Percentiles rank a stretch among this genome's conserved stretches.
phyloP scores from a whole-genome alignment of 2,888 invertebrate species.

The Scotopteryx bipunctaria region DNA sequence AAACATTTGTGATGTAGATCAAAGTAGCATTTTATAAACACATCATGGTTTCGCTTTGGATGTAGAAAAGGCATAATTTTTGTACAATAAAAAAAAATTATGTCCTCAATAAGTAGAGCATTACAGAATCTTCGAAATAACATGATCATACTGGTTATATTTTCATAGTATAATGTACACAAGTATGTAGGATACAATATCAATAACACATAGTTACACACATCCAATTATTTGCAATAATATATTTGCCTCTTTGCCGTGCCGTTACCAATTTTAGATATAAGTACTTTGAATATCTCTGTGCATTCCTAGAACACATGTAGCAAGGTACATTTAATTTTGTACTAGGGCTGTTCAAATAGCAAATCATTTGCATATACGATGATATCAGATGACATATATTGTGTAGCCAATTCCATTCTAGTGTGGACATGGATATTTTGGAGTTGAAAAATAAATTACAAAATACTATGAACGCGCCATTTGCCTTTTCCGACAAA shows the following conservation, averaged over 20 bases:
- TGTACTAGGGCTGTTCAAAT: constrained; percentile 6
- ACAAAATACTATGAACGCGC: too few relatives aligned
- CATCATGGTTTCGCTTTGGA: too few relatives aligned
- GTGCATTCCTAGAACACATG: constrained; percentile 1
- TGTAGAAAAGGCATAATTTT: neutral
- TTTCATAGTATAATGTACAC: constrained; percentile 1
- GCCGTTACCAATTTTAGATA: constrained; percentile 7
- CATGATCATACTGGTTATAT: neutral
- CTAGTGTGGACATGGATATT: too few relatives aligned
- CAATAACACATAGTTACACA: constrained; percentile 4
- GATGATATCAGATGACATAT: neutral
- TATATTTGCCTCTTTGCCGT: constrained; percentile 30
- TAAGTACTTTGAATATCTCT: neutral
- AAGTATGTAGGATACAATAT: constrained; percentile 7
- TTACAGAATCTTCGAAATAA: neutral
- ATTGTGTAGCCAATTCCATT: too few relatives aligned
- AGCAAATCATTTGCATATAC: neutral
- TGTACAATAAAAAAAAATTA: too few relatives aligned
- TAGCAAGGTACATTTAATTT: neutral
- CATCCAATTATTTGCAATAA: constrained; percentile 14
- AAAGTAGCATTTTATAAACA: too few relatives aligned
- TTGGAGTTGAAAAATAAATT: too few relatives aligned
- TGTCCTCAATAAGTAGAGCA: neutral
- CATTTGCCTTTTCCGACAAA: too few relatives aligned
- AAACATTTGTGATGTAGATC: neutral